Evolutionary conservation across 2,113 vertebrate species (phyloP).

Genomic region (Pantherophis guttatus): DNA sequence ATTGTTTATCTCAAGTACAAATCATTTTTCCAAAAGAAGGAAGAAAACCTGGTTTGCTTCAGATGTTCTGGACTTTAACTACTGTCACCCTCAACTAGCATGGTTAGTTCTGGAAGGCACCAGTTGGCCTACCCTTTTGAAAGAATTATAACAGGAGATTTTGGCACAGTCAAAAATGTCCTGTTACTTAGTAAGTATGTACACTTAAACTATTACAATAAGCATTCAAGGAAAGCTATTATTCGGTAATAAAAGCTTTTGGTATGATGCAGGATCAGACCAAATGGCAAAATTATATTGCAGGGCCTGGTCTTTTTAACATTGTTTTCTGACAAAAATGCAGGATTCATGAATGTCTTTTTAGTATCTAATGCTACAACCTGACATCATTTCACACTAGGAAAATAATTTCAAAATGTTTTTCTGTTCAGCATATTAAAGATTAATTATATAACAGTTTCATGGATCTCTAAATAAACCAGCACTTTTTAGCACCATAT

Average conservation of each 20-base stretch:
- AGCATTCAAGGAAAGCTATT: background rate
- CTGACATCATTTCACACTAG: background rate
- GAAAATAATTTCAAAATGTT: background rate
- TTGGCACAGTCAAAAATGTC: background rate
- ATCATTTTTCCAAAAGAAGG: background rate
- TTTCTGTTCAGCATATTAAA: background rate
- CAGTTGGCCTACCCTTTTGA: background rate
- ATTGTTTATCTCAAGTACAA: background rate
- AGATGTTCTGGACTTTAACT: background rate
- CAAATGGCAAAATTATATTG: background rate
- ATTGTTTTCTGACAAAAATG: background rate
- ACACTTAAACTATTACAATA: background rate
- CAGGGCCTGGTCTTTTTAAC: background rate
- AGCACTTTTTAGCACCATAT: conserved; percentile 9
- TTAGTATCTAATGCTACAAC: background rate
- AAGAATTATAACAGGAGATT: background rate
- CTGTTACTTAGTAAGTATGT: background rate
- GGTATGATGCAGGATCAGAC: background rate
- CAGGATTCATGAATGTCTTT: background rate
- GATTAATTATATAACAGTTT: background rate
- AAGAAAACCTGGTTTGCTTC: background rate
- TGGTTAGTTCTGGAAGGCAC: background rate
- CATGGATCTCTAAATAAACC: conserved; percentile 10
- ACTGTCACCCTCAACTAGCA: background rate
- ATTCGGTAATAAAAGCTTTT: background rate